Evolutionary conservation across 2,888 invertebrate species (phyloP), one percentile per base, ranked within the genome.

Genomic region (Isoperla grammatica): DNA sequence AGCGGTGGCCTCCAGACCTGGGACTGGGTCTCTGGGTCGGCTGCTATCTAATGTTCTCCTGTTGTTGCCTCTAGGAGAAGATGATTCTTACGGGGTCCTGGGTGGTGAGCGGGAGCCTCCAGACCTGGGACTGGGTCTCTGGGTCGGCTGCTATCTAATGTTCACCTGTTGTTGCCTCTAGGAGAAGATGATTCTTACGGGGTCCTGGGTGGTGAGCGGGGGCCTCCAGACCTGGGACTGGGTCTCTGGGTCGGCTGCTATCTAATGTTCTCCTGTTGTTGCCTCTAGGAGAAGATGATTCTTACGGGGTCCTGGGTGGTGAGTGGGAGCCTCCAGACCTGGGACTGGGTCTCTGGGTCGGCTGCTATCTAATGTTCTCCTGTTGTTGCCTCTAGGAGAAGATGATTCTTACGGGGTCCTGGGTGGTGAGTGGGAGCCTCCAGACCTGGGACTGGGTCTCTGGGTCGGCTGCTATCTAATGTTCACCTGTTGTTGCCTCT

Each of bases 261-360:
- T n/a, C n/a, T n/a, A n/a, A n/a, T n/a, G n/a, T n/a, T n/a, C n/a
- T n/a, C n/a, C n/a, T 58, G 20, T 29, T 29, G 54, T 55, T 20
- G 48, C 23, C 15, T 59, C 1, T 58, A 82, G 81, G 77, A 79
- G 61, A 74, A 77, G 29, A 72, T 75, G 3, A 75, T 80, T 61
- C 64, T 83, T 35, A 76, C 78, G 0, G 83, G 81, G 1, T 81
- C 82, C 35, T 82, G 82, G 82, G 72, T 75, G 45, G 75, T 79
- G 0, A 76, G 76, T 1, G 78, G 80, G 45, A 80, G 79, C 17
- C 69, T 83, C 1, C 75, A 78, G 35, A 67, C 79, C 0, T 83
- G 82, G 82, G 82, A 83, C 63, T 64, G 81, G 43, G 72, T 70
- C 5, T 78, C 78, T 1, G 78, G 74, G 60, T n/a, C n/a, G n/a